phyloP scores from a whole-genome alignment of 2,797 vertebrate species.

The Epinephelus coioides region DNA sequence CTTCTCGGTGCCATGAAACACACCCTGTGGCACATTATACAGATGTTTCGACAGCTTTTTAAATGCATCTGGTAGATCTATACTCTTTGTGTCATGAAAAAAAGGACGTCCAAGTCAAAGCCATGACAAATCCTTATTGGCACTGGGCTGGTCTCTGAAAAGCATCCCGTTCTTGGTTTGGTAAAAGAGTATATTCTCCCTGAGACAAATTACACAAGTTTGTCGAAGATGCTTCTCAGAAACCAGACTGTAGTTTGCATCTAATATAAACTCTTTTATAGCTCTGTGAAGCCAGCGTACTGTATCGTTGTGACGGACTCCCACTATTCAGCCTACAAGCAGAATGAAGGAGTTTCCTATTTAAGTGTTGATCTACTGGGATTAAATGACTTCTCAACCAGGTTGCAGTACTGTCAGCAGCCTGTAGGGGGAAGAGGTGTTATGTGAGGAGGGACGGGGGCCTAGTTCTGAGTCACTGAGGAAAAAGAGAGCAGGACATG shows the following conservation, averaged over 20 bases:
- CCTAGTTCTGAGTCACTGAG: conserved; percentile 74
- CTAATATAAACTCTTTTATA: background rate
- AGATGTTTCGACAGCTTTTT: background rate
- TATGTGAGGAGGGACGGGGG: conserved; percentile 53
- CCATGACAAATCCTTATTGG: conserved; percentile 31
- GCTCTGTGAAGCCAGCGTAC: conserved; percentile 29
- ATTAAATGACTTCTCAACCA: conserved; percentile 16
- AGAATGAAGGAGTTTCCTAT: conserved; percentile 42
- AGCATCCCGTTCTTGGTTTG: conserved; percentile 20
- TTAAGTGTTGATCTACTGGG: conserved; percentile 27
- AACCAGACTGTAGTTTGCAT: conserved; percentile 40
- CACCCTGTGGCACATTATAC: background rate
- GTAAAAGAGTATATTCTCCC: background rate
- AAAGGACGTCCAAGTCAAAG: conserved; percentile 42
- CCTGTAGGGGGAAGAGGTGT: conserved; percentile 69
- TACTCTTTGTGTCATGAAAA: conserved; percentile 46
- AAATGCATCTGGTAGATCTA: conserved; percentile 67
- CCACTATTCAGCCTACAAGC: conserved; percentile 36
- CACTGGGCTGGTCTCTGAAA: conserved; percentile 39
- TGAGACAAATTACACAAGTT: conserved; percentile 6
- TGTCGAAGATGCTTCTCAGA: conserved; percentile 46
- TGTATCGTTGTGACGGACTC: conserved; percentile 24
- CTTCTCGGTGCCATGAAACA: conserved; percentile 2
- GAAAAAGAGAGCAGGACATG: conserved; percentile 82
- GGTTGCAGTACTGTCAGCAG: conserved; percentile 55